Base-by-base conservation (phyloP, 2,797 vertebrate species). In the Denticeps clupeoides region DNA sequence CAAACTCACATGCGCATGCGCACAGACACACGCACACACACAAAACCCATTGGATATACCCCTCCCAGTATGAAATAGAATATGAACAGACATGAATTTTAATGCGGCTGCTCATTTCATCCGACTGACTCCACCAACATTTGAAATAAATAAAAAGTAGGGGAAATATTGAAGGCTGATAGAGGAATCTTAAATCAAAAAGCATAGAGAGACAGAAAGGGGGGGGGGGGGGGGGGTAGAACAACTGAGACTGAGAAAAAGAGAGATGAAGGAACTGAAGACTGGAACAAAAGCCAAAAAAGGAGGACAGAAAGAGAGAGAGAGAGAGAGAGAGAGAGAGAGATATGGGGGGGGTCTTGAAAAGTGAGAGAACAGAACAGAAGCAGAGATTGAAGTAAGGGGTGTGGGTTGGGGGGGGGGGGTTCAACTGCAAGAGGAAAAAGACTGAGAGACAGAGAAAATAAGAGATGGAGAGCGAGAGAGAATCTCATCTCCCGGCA, bases 1-100 rank as follows among this genome's bases (percentile, higher is more conserved):
- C 22, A 23, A 22, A 23, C 22, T 23, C 22, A 23, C 22, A 23
- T 3, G 23, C 22, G 23, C 22, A 23, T 22, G 23, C 3, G 23
- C 22, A 5, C 22, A 23, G 5, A 3, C 5, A 23, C 22, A 23
- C 5, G 23, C 22, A 23, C 22, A 23, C 5, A 23, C 22, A 23
- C 22, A 8, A 11, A 25, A 31, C 44, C 33, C 29, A 10, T 33
- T 37, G 15, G 33, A 37, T 37, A 37, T 15, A 37, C n/a, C 27
- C 44, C 42, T 50, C 55, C 63, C 67, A 60, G 64, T 63, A 53
- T 12, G 58, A 64, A 65, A 66, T 63, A 68, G 57, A 68, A 60
- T 65, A 57, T 69, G 59, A 41, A 55, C 69, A 67, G 69, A 65
- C 69, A 73, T 77, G 77, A 80, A 80, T 79, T 78, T 79, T 78